Evolutionary conservation across 37 sponge, comb jelly and placozoan genomes (phyloP), one percentile per base, ranked within the genome.

Genomic region (Amphimedon queenslandica): DNA sequence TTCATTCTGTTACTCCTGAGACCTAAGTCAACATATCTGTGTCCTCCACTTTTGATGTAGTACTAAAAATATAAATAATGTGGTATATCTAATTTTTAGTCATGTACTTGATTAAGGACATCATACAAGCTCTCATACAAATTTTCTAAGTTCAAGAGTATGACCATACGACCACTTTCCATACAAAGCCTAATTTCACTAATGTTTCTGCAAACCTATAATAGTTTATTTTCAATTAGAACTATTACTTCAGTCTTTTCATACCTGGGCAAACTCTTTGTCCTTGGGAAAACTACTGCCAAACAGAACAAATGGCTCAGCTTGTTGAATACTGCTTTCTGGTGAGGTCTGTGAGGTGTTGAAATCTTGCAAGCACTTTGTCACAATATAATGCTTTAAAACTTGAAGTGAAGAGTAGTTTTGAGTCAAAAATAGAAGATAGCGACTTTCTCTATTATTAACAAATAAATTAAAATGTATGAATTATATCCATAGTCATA

Each of bases 391-490:
- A n/a, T n/a, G n/a, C n/a, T n/a, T n/a, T n/a, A n/a, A n/a, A n/a
- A n/a, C n/a, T n/a, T n/a, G n/a, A n/a, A n/a, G n/a, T n/a, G n/a
- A n/a, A n/a, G n/a, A 55, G 36, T 87, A 67, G 42, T 84, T 87
- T 32, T 85, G 70, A 8, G 88, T 82, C 39, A 87, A 71, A 13
- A 87, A 37, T 34, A 87, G 63, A 10, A 87, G 77, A 36, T 87
- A 87, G 29, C 88, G 81, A 66, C 72, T 87, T 63, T 84, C 88
- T 2, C 82, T 64, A 40, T n/a, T n/a, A n/a, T n/a, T n/a, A n/a
- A n/a, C n/a, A n/a, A n/a, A n/a, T n/a, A n/a, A n/a, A n/a, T n/a
- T n/a, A n/a, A n/a, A n/a, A n/a, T n/a, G n/a, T n/a, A n/a, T n/a
- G n/a, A n/a, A n/a, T n/a, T n/a, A n/a, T n/a, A n/a, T n/a, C n/a